Evolutionary conservation across 2,113 vertebrate genomes (phyloP).

Genomic region (Proterorhinus semilunaris): DNA sequence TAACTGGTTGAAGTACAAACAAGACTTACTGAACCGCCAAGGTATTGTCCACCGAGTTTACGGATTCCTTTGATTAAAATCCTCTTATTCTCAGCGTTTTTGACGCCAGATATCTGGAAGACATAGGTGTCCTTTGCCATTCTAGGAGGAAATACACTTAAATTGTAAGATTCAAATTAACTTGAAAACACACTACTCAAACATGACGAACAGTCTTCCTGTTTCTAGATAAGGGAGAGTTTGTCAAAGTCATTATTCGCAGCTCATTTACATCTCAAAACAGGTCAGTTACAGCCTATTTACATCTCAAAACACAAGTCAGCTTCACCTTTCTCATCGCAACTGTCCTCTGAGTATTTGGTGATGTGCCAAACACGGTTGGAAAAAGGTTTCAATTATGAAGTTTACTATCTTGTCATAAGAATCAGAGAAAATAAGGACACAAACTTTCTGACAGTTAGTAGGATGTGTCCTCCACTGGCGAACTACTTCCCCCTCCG

Average conservation of each 20-base stretch:
- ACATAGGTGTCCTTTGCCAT: slow-evolving; percentile 60
- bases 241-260: no score
- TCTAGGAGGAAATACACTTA: slow-evolving; percentile 6
- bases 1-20: neutral
- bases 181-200: no score
- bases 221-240: no score
- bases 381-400: neutral
- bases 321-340: neutral
- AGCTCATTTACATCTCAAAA: neutral
- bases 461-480: neutral
- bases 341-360: neutral
- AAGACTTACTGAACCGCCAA: slow-evolving; percentile 77
- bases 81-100: slow-evolving; percentile 59
- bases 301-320: neutral
- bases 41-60: slow-evolving; percentile 71
- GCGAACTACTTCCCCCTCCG: neutral
- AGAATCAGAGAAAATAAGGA: neutral
- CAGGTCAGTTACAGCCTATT: neutral
- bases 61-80: slow-evolving; percentile 65
- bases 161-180: neutral
- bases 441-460: neutral
- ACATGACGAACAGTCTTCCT: no score
- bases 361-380: neutral
- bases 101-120: slow-evolving; percentile 80
- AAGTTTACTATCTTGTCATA: no score